Conservation (phyloP, 2,113 vertebrate species). For the Oreochromis tanganicae region DNA sequence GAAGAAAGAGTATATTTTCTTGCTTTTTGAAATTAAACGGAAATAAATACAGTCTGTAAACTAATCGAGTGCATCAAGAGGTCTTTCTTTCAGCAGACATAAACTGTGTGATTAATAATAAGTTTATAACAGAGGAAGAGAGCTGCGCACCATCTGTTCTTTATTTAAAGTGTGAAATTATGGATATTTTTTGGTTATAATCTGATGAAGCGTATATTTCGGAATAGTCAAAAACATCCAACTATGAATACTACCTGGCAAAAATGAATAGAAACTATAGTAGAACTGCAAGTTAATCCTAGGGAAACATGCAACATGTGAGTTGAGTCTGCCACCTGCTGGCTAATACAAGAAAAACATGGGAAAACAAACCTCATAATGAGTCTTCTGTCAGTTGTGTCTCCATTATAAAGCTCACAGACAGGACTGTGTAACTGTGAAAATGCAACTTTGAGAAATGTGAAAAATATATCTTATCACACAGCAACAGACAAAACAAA, state of each 20-base stretch:
- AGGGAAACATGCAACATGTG: not conserved
- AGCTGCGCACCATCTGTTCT: not conserved
- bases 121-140: not conserved
- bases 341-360: not conserved
- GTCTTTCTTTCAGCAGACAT: not conserved
- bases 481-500: not conserved
- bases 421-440: not conserved
- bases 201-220: not conserved
- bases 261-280: not conserved
- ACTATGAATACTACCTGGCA: rapidly evolving
- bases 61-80: not conserved
- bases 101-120: not conserved
- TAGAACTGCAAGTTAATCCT: no score
- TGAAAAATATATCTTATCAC: not conserved
- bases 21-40: constrained; percentile 64
- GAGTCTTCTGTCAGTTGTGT: not conserved
- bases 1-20: constrained; percentile 88
- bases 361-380: not conserved
- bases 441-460: not conserved
- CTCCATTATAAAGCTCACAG: not conserved
- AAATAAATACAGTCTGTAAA: constrained; percentile 51
- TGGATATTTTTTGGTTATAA: not conserved
- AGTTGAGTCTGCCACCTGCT: constrained; percentile 49
- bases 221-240: rapidly evolving
- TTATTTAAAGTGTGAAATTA: not conserved